Percentiles rank a stretch among this genome's conserved stretches.
Evolutionary conservation across 1,140 invertebrate species (phyloP).

Genomic region (Anadara kagoshimensis): DNA sequence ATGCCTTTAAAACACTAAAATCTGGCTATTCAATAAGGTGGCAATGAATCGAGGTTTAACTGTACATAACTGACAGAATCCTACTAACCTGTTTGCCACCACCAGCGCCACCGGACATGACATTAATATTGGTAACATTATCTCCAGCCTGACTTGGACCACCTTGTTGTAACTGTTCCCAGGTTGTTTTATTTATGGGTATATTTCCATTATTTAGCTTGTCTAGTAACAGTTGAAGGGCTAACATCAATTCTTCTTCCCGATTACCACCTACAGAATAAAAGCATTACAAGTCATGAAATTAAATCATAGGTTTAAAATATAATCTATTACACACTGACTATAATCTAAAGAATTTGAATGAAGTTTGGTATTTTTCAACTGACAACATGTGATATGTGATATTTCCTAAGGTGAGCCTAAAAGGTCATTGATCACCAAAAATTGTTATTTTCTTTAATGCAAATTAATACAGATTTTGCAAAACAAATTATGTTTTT

Average conservation of each 20-base stretch:
- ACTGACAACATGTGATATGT: too few relatives aligned
- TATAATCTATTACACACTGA: too few relatives aligned
- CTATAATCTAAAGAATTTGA: too few relatives aligned
- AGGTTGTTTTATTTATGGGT: slow-evolving; percentile 57
- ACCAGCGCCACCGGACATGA: slow-evolving; percentile 23
- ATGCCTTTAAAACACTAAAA: not conserved
- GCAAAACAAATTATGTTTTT: too few relatives aligned
- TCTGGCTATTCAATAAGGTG: not conserved
- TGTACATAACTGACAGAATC: not conserved
- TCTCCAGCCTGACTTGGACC: slow-evolving; percentile 24
- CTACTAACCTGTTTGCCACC: slow-evolving; percentile 39
- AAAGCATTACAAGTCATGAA: not conserved
- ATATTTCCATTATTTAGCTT: slow-evolving; percentile 65
- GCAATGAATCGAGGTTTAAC: too few relatives aligned
- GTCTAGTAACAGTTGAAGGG: slow-evolving; percentile 65
- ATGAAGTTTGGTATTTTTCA: too few relatives aligned
- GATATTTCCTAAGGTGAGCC: too few relatives aligned
- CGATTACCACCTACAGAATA: slow-evolving; percentile 47
- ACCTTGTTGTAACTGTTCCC: slow-evolving; percentile 53
- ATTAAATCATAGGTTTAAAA: too few relatives aligned
- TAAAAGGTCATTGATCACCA: too few relatives aligned
- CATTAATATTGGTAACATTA: slow-evolving; percentile 26
- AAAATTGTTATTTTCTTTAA: too few relatives aligned
- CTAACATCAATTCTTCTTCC: slow-evolving; percentile 66
- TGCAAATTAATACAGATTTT: too few relatives aligned